Percentiles rank a stretch among this genome's conserved stretches.
phyloP scores from a whole-genome alignment of 2,797 vertebrate genomes.

The Amazona ochrocephala region DNA sequence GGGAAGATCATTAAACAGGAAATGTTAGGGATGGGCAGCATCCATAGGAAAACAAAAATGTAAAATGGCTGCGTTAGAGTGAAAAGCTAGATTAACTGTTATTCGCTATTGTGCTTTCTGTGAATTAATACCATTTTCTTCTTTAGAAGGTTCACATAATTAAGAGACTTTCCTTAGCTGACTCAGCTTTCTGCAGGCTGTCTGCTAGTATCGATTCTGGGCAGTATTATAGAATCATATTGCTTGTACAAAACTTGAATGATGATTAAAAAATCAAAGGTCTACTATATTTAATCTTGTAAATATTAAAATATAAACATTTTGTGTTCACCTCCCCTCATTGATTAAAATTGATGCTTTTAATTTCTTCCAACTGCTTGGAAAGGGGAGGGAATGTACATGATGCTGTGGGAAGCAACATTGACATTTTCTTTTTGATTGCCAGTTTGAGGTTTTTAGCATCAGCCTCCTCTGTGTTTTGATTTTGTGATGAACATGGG shows the following conservation, averaged over 20 bases:
- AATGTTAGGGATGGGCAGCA: not conserved
- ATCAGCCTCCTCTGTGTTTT: not conserved
- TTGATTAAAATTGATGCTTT: not conserved
- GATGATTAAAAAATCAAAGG: not conserved
- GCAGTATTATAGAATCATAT: not conserved
- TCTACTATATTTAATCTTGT: not conserved
- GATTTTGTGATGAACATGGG: not conserved
- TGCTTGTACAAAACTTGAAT: not conserved
- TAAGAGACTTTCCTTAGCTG: not conserved
- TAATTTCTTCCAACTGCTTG: not conserved
- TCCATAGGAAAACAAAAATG: not conserved
- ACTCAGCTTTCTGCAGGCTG: not conserved
- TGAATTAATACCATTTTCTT: not conserved
- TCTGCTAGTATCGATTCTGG: not conserved
- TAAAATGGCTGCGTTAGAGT: not conserved
- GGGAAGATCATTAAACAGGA: not conserved
- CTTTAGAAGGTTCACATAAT: not conserved
- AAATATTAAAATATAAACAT: constrained; percentile 25
- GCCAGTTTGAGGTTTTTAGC: not conserved
- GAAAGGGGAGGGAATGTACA: not conserved
- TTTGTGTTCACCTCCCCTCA: not conserved
- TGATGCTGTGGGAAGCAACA: not conserved
- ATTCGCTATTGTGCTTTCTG: not conserved
- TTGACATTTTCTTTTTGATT: not conserved
- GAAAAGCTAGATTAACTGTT: not conserved